Evolutionary conservation across 2,797 vertebrate species (phyloP), one percentile per base, ranked within the genome.

Genomic region (Dipus sagitta): DNA sequence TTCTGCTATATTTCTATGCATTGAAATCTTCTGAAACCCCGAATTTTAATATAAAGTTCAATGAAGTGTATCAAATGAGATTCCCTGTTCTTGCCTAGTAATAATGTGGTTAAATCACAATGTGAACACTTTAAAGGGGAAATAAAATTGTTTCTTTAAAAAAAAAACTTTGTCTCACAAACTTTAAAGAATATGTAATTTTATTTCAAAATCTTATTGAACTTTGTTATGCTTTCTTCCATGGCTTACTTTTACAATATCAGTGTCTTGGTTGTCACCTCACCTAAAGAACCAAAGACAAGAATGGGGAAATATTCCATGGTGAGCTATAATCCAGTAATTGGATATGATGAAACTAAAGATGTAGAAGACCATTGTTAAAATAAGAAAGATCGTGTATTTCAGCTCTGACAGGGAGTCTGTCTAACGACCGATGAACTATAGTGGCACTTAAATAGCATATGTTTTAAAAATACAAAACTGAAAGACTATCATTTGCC

Each of bases 1-100:
- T 98, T 98, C 92, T 96, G 88, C 96, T 97, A 96, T 97, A 98
- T 98, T 98, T 98, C 97, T 98, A 98, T 98, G 98, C 97, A 98
- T 98, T 98, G 97, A 98, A 98, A 97, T 93, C 75, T 96, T 98
- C 97, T 97, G 97, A 97, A 97, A 95, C 96, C 90, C 94, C 96
- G 97, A 97, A 97, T 98, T 98, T 98, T 98, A 98, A 98, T 98
- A 97, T 96, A 96, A 98, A 98, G 97, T 97, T 98, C 96, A 98
- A 98, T 97, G 97, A 98, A 98, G 97, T 98, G 95, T 98, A 96
- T 98, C 97, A 97, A 98, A 98, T 98, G 97, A 98, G 97, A 98
- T 98, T 98, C 84, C 76, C 86, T 88, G 96, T 92, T 97, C 97
- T 98, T 32, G 47, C 96, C 97, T 97, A 94, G 92, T 97, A 97